Percentiles rank a stretch among this genome's conserved stretches.
Evolutionary conservation across 2,797 vertebrate genomes (phyloP).

Genomic region (Staurois parvus): DNA sequence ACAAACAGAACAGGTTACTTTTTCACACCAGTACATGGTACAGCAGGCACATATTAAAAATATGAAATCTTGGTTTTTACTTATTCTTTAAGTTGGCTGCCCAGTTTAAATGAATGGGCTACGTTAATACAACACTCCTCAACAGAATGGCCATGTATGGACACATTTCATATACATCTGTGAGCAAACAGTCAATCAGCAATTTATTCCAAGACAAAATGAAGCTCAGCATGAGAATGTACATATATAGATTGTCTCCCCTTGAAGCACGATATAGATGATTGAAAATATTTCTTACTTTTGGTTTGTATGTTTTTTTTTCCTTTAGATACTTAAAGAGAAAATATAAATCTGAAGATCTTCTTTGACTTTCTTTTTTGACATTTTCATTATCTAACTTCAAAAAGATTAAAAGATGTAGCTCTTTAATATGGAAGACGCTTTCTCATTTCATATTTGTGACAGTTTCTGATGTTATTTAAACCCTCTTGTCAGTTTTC

Average conservation of each 20-base stretch:
- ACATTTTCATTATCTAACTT: conserved; percentile 48
- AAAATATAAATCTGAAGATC: conserved; percentile 29
- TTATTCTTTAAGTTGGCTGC: too few species aligned
- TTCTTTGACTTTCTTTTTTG: conserved; percentile 11
- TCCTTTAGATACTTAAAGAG: neutral
- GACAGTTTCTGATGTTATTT: conserved; percentile 50
- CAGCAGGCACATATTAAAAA: too few species aligned
- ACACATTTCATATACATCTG: neutral
- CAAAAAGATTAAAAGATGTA: conserved; percentile 53
- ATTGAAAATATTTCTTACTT: conserved; percentile 22
- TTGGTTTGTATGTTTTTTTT: neutral
- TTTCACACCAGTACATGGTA: too few species aligned
- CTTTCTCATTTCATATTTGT: conserved; percentile 37
- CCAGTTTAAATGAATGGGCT: too few species aligned
- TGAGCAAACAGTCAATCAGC: neutral
- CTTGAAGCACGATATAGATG: neutral
- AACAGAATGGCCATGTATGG: neutral
- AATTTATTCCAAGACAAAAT: conserved; percentile 6
- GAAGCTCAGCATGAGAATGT: neutral
- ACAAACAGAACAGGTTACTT: too few species aligned
- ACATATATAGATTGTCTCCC: neutral
- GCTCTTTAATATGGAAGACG: conserved; percentile 41
- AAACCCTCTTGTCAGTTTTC: conserved; percentile 30
- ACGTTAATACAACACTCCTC: too few species aligned
- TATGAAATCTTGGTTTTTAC: too few species aligned